A percentile compares a stretch with the other conserved stretches of the same genome.
Conservation (phyloP, 2,113 vertebrate genomes). For the Mixornis gularis region DNA sequence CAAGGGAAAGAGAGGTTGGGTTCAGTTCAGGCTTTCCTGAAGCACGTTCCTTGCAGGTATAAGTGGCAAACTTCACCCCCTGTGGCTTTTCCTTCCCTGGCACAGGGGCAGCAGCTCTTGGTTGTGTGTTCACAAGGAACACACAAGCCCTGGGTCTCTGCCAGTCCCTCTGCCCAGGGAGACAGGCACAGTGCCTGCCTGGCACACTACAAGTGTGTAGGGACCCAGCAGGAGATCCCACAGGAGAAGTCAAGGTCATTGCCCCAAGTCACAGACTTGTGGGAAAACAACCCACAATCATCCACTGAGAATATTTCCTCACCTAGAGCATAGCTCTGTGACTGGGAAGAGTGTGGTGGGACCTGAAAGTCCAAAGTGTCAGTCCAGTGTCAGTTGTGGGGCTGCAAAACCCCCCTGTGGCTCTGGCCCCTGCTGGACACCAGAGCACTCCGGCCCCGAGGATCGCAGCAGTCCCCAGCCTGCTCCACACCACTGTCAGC, state of each 20-base stretch:
- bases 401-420: background rate
- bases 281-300: background rate
- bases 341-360: background rate
- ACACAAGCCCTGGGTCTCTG: background rate
- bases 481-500: fast-evolving
- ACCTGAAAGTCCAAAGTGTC: fast-evolving
- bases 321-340: background rate
- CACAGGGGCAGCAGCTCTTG: background rate
- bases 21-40: background rate
- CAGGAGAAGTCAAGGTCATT: background rate
- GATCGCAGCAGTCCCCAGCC: background rate
- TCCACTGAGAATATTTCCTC: background rate
- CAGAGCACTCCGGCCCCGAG: background rate
- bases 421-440: background rate
- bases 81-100: background rate
- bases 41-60: background rate
- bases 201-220: background rate
- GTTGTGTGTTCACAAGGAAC: background rate
- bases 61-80: background rate
- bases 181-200: fast-evolving
- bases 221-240: background rate
- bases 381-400: no score
- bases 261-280: background rate
- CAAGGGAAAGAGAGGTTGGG: background rate
- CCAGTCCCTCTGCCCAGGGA: background rate